Percentiles rank a stretch among this genome's conserved stretches.
These are phyloP conservation scores for Nowickia ferox DNA, from an alignment of 2,888 invertebrate genomes.

Conservation along the genomic window DNA sequence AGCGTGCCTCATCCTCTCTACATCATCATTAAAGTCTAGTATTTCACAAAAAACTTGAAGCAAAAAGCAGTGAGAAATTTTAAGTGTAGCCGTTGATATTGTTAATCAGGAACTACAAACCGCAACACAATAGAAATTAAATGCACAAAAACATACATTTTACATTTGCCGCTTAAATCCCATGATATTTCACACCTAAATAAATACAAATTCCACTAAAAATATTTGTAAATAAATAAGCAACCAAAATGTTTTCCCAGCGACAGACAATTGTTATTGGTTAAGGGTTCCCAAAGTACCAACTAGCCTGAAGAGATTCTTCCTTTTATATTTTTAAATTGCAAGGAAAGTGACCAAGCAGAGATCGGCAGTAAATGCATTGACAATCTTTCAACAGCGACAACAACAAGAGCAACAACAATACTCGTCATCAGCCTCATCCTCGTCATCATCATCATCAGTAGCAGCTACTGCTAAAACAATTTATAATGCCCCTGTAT, in stretches of 20 bases:
- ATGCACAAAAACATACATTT: background rate
- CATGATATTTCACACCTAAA: conserved; percentile 66
- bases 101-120: conserved; percentile 40
- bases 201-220: conserved; percentile 21
- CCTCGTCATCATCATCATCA: background rate
- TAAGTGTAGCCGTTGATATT: conserved; percentile 34
- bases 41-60: background rate
- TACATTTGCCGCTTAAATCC: conserved; percentile 40
- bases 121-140: conserved; percentile 48
- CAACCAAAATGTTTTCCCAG: conserved; percentile 22
- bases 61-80: conserved; percentile 18
- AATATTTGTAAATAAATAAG: background rate
- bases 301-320: conserved; percentile 37
- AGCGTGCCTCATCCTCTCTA: conserved; percentile 76
- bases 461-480: conserved; percentile 42
- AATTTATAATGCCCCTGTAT: conserved; percentile 64
- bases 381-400: conserved; percentile 38
- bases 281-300: conserved; percentile 68
- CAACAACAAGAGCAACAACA: conserved; percentile 10
- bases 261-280: conserved; percentile 60
- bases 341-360: background rate
- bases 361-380: background rate
- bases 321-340: background rate
- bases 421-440: conserved; percentile 18
- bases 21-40: background rate